These are phyloP conservation scores for Xiphophorus birchmanni DNA, from an alignment of 2,797 vertebrate species.

Conservation along the genomic window DNA sequence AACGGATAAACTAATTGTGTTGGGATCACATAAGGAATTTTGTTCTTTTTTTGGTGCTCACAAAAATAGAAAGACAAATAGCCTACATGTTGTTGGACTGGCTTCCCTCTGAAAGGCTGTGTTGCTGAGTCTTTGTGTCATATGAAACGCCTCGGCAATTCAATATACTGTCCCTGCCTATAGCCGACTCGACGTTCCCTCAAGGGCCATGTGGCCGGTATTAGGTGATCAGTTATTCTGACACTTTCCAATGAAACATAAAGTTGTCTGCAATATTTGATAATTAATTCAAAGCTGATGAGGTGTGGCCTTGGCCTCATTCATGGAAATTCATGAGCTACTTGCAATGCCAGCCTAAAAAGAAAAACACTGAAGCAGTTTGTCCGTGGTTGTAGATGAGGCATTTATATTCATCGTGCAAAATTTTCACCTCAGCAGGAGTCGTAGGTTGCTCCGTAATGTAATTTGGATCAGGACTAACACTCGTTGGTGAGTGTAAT, in stretches of 20 bases:
- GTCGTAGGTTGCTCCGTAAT: constrained; percentile 22
- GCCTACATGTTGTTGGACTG: constrained; percentile 39
- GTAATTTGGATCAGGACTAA: constrained; percentile 36
- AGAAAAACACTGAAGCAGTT: constrained; percentile 26
- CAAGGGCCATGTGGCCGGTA: constrained; percentile 57
- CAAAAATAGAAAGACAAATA: constrained; percentile 21
- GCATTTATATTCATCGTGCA: constrained; percentile 56
- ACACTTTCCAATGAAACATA: constrained; percentile 67
- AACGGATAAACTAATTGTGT: constrained; percentile 29
- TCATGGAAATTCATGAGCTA: constrained; percentile 57
- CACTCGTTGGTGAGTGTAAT: constrained; percentile 30
- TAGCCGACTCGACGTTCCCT: constrained; percentile 67
- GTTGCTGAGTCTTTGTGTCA: constrained; percentile 67
- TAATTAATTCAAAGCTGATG: constrained; percentile 74
- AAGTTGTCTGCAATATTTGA: constrained; percentile 71
- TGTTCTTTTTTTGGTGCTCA: constrained; percentile 19
- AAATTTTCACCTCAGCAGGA: constrained; percentile 44
- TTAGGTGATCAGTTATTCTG: constrained; percentile 75
- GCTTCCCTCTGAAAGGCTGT: constrained; percentile 48
- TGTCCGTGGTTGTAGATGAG: constrained; percentile 22
- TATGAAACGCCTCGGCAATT: constrained; percentile 70
- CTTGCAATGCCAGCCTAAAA: constrained; percentile 49
- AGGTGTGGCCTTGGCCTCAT: constrained; percentile 55
- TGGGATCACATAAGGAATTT: constrained; percentile 23
- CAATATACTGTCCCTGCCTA: constrained; percentile 66